Evolutionary conservation across 2,113 vertebrate genomes (phyloP), one percentile per base, ranked within the genome.

Genomic region (Rhodinocichla rosea): DNA sequence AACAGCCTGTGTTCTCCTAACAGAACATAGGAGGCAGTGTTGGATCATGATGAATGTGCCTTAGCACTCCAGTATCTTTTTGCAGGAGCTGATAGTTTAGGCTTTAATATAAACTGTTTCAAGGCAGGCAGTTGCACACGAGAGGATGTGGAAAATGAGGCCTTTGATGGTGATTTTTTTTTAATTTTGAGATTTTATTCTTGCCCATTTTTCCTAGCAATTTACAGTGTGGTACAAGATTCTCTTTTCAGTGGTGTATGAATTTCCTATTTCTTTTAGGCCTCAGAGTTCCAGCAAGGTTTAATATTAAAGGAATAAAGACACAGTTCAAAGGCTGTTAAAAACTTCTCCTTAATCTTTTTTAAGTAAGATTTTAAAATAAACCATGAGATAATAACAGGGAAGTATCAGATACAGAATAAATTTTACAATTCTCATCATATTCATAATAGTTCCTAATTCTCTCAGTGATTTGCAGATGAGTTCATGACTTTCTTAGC

Each of bases 11-110:
- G 15, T 94, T 94, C 70, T 94, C 44, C 22, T 26, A 6, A 23
- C 11, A 15, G 57, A 79, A n/a, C 13, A 30, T 22, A 95, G 91
- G 95, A 95, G 95, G 93, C 79, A 83, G 47, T 90, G 70, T 90
- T 76, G 79, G 79, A 76, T 55, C 63, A 37, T 33, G 35, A 62
- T 83, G 21, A 57, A 45, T 30, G 23, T 53, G 40, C 40, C 28
- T 59, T 39, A 55, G 69, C 22, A 6, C 10, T 60, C 42, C 2
- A n/a, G 8, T 47, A n/a, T 11, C 11, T 40, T 77, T 70, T 17
- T 53, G 14, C 27, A 40, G 23, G 39, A 90, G 79, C 63, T 87
- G 50, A n/a, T 77, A 23, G 16, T 64, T 81, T 44, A 78, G 59
- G 6, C 32, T 73, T 76, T 10, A 19, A 14, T 49, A 7, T 45